Conservation (phyloP, 2,797 vertebrate genomes). For the Sternarchorhynchus goeldii region DNA sequence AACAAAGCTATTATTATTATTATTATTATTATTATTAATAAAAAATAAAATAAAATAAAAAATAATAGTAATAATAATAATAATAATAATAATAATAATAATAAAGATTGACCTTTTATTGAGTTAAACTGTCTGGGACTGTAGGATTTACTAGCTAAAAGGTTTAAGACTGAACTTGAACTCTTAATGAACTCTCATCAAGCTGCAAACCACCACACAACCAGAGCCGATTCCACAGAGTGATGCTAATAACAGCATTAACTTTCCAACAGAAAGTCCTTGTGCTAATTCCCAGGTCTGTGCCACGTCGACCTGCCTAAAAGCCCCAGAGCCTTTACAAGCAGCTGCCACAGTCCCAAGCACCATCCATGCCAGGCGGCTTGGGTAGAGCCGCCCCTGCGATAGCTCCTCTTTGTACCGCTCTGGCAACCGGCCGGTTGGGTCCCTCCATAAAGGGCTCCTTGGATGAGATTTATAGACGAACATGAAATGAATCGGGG, state of each 20-base stretch:
- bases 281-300: conserved; percentile 18
- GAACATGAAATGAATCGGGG: conserved; percentile 1
- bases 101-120: conserved; percentile 36
- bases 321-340: not conserved
- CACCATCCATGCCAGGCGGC: not conserved
- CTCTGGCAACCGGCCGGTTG: not conserved
- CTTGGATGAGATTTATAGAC: conserved; percentile 40
- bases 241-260: not conserved
- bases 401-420: not conserved
- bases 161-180: conserved; percentile 15
- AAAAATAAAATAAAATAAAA: too few relatives aligned
- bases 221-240: conserved; percentile 1
- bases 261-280: conserved; percentile 2
- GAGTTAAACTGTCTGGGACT: conserved; percentile 41
- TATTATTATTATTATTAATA: too few relatives aligned
- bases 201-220: not conserved
- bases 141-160: conserved; percentile 44
- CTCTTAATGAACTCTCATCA: not conserved
- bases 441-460: conserved; percentile 11
- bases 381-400: not conserved
- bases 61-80: too few relatives aligned
- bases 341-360: not conserved
- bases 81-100: too few relatives aligned
- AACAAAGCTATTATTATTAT: too few relatives aligned
- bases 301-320: conserved; percentile 22